These are phyloP conservation scores for Azemiops feae DNA, from an alignment of 2,113 vertebrate species.

Conservation along the genomic window DNA sequence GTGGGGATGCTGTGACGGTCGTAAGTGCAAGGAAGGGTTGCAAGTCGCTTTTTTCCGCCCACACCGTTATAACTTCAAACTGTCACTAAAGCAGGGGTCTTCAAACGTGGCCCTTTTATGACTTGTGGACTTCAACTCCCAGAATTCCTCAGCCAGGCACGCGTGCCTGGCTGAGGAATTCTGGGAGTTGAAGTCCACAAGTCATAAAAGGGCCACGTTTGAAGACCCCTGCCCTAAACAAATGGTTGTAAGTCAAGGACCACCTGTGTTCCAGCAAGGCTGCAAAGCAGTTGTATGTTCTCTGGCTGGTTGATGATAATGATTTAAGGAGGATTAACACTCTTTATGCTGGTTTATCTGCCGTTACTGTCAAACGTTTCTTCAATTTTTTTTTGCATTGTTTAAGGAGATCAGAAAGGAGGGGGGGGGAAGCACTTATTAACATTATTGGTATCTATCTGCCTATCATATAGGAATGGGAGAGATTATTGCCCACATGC, in stretches of 20 bases:
- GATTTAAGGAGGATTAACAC: background rate
- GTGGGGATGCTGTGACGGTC: background rate
- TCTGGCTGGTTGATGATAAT: background rate
- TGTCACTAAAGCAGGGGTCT: background rate
- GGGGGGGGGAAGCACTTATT: background rate
- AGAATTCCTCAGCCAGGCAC: too few species aligned
- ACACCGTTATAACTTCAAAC: background rate
- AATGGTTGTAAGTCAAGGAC: too few species aligned
- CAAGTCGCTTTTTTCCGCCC: background rate
- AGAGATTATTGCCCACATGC: background rate
- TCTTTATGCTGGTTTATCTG: background rate
- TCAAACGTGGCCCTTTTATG: too few species aligned
- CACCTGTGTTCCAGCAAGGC: background rate
- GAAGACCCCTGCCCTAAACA: background rate
- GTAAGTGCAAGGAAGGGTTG: background rate
- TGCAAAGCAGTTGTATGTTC: background rate
- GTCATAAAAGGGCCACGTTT: too few species aligned
- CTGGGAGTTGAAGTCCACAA: too few species aligned
- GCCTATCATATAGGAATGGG: accelerated
- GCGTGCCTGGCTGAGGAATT: too few species aligned
- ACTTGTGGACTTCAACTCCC: too few species aligned
- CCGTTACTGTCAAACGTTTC: background rate
- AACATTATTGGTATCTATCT: background rate
- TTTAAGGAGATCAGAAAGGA: background rate
- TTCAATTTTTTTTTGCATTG: background rate